Conservation (phyloP, 1,140 invertebrate species). For the Drosophila varians region DNA sequence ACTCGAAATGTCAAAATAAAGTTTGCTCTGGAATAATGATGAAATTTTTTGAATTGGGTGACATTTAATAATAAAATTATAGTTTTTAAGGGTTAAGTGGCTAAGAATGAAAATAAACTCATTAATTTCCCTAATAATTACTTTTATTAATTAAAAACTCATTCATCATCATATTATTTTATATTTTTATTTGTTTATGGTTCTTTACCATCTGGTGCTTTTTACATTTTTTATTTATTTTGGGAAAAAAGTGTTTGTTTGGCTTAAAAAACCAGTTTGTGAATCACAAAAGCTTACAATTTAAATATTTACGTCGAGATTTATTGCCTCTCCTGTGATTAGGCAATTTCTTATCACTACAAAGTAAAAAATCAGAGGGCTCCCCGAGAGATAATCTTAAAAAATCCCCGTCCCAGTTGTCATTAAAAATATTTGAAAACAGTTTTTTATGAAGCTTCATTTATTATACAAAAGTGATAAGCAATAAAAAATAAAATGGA, state of each 20-base stretch:
- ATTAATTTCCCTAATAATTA: too few species aligned
- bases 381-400: background rate
- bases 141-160: too few species aligned
- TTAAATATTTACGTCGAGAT: background rate
- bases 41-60: too few species aligned
- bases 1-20: conserved; percentile 39
- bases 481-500: background rate
- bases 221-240: background rate
- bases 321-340: background rate
- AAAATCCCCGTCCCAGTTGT: background rate
- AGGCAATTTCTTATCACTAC: conserved; percentile 16
- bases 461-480: background rate
- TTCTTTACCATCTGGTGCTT: conserved; percentile 5
- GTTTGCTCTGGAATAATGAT: conserved; percentile 34
- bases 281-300: background rate
- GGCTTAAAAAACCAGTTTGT: conserved; percentile 12
- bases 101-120: too few species aligned
- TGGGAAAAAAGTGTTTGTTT: background rate
- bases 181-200: conserved; percentile 4
- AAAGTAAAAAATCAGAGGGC: background rate
- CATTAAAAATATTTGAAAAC: background rate
- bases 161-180: background rate
- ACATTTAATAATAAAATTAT: too few species aligned
- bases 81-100: too few species aligned
- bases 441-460: background rate